Evolutionary conservation across 2,888 invertebrate species (phyloP), one percentile per base, ranked within the genome.

Genomic region (Xanthorhoe designata): DNA sequence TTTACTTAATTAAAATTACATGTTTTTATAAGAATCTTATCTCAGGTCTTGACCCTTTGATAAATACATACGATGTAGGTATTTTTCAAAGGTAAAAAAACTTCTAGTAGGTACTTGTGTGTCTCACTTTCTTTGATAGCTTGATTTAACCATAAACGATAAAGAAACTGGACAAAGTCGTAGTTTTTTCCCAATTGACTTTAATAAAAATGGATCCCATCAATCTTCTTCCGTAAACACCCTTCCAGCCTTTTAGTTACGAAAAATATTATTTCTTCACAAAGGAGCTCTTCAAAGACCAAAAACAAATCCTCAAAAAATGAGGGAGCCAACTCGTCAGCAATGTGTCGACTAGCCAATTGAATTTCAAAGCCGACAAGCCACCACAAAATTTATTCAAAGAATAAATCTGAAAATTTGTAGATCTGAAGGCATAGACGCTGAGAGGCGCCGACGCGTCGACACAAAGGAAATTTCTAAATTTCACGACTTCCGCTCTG

Each of bases 371-470:
- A 92, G 92, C 90, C 89, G 87, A 87, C 89, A 90, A 88, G 90
- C 87, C 87, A 92, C 92, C 91, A 87, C 92, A 85, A 92, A 93
- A 91, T 92, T 90, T 93, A 93, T 93, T 92, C 93, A 91, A 92
- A 92, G 92, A 93, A 93, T 92, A 93, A 92, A 93, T 93, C 92
- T 93, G 90, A 92, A 92, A 93, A 92, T 92, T 93, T 92, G 92
- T 90, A 91, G 90, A 91, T 92, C 90, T 89, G 85, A 93, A 88
- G 91, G 90, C 91, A 88, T 89, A 87, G 87, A 88, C 84, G 86
- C 85, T 85, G 90, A 89, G 89, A 88, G 91, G 89, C 90, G 89
- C 85, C 89, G 89, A 90, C 86, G 86, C 87, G 86, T 80, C 90
- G 84, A 89, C 89, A 90, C 93, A 93, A 93, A 93, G 92, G 93